Conservation (phyloP, 2,113 vertebrate genomes). For the Ardeotis arabs region DNA sequence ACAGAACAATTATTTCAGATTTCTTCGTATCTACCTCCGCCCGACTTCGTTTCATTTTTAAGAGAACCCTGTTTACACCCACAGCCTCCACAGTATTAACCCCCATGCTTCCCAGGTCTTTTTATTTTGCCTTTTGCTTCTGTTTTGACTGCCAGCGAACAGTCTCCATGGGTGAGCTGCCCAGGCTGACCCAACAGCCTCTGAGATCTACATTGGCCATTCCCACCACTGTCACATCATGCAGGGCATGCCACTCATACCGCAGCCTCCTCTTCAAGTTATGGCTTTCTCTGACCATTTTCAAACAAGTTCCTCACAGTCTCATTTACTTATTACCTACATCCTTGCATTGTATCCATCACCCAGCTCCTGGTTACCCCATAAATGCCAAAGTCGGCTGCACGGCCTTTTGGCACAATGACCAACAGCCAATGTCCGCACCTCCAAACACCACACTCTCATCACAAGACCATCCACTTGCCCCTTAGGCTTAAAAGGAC, state of each 20-base stretch:
- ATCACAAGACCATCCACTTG: background rate
- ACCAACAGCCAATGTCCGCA: background rate
- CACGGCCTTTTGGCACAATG: background rate
- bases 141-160: background rate
- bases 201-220: fast-evolving
- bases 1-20: slow-evolving; percentile 77
- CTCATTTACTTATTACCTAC: background rate
- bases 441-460: background rate
- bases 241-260: background rate
- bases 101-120: background rate
- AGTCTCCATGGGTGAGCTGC: background rate
- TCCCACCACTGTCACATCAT: fast-evolving
- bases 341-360: background rate
- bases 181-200: background rate
- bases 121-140: background rate
- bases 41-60: slow-evolving; percentile 70
- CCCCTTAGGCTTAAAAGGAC: background rate
- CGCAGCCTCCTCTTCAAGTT: background rate
- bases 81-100: slow-evolving; percentile 49
- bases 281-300: background rate
- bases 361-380: background rate
- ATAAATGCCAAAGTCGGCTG: background rate
- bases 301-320: background rate
- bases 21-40: slow-evolving; percentile 72
- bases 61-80: slow-evolving; percentile 57